phyloP scores from a whole-genome alignment of 2,888 invertebrate genomes.

The Cepaea hortensis region DNA sequence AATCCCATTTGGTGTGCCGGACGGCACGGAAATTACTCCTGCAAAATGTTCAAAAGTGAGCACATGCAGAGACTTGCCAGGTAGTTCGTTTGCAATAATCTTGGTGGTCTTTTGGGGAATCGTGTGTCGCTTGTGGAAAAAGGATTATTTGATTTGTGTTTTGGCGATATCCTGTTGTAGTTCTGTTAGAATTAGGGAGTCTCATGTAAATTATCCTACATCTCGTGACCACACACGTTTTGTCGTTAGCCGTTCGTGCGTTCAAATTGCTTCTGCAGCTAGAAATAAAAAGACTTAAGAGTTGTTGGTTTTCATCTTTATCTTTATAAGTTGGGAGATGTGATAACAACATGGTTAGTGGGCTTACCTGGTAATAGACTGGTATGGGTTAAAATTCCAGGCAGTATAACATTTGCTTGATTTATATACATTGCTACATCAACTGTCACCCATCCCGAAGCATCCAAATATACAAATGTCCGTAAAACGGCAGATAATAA shows the following conservation, averaged over 20 bases:
- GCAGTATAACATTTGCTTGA: too few species aligned
- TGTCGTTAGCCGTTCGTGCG: neutral
- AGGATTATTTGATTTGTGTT: too few species aligned
- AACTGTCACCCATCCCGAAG: too few species aligned
- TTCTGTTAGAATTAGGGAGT: too few species aligned
- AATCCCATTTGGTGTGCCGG: neutral
- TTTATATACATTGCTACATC: too few species aligned
- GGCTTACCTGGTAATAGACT: too few species aligned
- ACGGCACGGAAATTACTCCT: conserved; percentile 4
- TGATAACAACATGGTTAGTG: too few species aligned
- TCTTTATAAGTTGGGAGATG: neutral
- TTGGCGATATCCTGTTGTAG: too few species aligned
- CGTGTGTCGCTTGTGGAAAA: neutral
- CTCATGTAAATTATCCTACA: neutral
- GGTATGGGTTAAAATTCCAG: too few species aligned
- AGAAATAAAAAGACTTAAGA: neutral
- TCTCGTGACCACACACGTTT: neutral
- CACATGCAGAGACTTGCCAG: neutral
- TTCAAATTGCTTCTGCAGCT: neutral
- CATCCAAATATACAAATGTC: too few species aligned
- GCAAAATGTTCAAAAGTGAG: conserved; percentile 20
- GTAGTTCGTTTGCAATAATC: neutral
- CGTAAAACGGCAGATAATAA: too few species aligned
- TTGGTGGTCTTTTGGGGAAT: neutral
- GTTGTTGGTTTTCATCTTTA: neutral